Conservation (phyloP, 2,888 invertebrate genomes). For the Phlogophora meticulosa region DNA sequence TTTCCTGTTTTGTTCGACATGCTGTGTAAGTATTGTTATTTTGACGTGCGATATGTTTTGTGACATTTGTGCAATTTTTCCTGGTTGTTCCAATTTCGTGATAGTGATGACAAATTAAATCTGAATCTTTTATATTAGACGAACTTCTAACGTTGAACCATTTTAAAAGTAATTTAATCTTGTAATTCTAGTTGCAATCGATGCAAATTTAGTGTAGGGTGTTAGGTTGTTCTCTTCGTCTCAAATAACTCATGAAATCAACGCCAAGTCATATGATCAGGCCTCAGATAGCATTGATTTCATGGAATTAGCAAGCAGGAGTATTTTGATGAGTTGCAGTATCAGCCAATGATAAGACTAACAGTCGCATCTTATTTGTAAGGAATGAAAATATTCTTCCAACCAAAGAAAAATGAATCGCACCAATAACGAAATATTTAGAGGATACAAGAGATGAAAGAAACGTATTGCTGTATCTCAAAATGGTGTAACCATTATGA, state of each 20-base stretch:
- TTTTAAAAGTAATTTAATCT: conserved; percentile 26
- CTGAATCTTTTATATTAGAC: too few species aligned
- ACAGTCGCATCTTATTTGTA: neutral
- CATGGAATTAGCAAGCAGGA: conserved; percentile 9
- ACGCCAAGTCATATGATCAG: conserved; percentile 30
- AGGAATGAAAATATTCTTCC: too few species aligned
- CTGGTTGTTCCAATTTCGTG: neutral
- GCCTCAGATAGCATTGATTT: conserved; percentile 13
- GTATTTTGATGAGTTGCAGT: neutral
- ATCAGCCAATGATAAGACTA: neutral
- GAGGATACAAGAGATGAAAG: too few species aligned
- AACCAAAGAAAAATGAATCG: too few species aligned
- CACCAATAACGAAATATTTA: too few species aligned
- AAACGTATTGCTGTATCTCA: too few species aligned
- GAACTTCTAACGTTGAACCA: too few species aligned
- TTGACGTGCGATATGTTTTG: neutral
- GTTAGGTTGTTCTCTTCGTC: conserved; percentile 37
- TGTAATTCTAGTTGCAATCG: conserved; percentile 18
- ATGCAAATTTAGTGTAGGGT: conserved; percentile 21
- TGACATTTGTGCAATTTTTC: neutral
- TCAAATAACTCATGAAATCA: conserved; percentile 47
- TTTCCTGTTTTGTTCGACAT: conserved; percentile 26
- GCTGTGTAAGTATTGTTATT: conserved; percentile 13
- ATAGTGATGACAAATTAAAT: too few species aligned
- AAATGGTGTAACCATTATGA: too few species aligned